Conservation (phyloP, 2,113 vertebrate genomes). For the Thermophis baileyi region DNA sequence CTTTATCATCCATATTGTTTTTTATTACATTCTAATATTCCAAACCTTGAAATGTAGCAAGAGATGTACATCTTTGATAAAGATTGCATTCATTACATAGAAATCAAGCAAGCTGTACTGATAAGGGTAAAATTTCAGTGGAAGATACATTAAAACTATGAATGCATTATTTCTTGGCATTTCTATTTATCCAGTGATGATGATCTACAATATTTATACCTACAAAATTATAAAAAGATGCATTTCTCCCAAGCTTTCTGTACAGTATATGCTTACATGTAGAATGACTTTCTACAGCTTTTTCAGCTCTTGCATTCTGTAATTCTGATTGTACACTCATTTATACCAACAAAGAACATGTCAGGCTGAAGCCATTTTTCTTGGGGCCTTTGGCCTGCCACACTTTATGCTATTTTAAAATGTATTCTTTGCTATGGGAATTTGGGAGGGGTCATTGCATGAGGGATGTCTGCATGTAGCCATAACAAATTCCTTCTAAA, state of each 20-base stretch:
- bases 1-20: not conserved
- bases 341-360: not conserved
- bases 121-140: not conserved
- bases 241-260: not conserved
- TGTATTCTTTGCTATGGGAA: too few relatives aligned
- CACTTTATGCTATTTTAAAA: too few relatives aligned
- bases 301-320: not conserved
- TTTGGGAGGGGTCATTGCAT: too few relatives aligned
- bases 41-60: not conserved
- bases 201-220: not conserved
- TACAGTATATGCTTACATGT: not conserved
- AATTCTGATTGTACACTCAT: not conserved
- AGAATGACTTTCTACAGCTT: not conserved
- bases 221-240: not conserved
- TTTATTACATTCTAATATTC: not conserved
- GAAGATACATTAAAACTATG: not conserved
- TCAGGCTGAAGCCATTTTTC: too few relatives aligned
- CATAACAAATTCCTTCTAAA: too few relatives aligned
- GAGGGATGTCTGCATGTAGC: too few relatives aligned
- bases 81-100: not conserved
- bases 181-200: not conserved
- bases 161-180: not conserved
- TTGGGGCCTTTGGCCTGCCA: too few relatives aligned
- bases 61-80: not conserved
- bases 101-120: not conserved